Base-by-base conservation (phyloP, 2,888 invertebrate species). In the Neocrepidodera transversa region DNA sequence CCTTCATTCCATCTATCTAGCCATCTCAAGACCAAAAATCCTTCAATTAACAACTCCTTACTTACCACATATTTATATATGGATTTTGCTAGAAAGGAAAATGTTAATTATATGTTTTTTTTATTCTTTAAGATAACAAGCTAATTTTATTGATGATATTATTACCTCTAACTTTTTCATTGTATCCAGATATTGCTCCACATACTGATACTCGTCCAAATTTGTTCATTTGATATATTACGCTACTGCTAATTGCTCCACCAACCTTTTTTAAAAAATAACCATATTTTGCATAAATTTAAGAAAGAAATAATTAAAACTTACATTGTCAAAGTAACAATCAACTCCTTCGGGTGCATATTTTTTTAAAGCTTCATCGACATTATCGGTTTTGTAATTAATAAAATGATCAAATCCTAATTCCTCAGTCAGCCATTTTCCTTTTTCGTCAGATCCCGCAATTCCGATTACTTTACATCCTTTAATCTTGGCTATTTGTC, bases 271-370 rank as follows among this genome's bases (percentile, higher is more conserved):
- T 52, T 28, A 51, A 28, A 17, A 14, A 17, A 20, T n/a, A 20
- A n/a, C n/a, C n/a, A n/a, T n/a, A n/a, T n/a, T n/a, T n/a, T n/a
- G n/a, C n/a, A n/a, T n/a, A n/a, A n/a, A n/a, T n/a, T n/a, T n/a
- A n/a, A n/a, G n/a, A n/a, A n/a, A 5, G 14, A 32, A 20, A 30
- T 28, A 8, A 43, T 4, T 13, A 36, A 13, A 36, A 77, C 84
- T 75, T 79, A 91, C 91, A 77, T 90, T 91, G 73, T 91, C 91
- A 73, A 90, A 91, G 71, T 87, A 91, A 71, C 88, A 87, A 72
- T 91, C 89, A 0, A 91, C 78, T 2, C 90, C 90, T 16, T 87
- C 79, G 0, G 90, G 88, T 6, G 88, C 88, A 50, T 78, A 79
- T 74, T 85, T 78, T 63, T 82, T 83, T 11, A 91, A 77, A 30